Conservation (phyloP, 2,797 vertebrate genomes). For the Caiman crocodilus region DNA sequence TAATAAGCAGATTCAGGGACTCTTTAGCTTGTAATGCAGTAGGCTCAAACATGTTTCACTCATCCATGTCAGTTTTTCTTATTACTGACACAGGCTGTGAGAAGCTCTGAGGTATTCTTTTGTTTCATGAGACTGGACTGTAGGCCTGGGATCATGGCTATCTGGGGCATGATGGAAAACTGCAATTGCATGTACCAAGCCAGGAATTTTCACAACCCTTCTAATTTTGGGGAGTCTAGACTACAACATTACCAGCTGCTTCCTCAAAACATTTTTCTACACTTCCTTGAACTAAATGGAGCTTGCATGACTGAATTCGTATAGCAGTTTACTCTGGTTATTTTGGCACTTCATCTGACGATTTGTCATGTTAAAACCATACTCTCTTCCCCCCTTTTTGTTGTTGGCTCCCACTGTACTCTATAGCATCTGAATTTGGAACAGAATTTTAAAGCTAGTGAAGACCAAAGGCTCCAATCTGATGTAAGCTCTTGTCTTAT, state of each 20-base stretch:
- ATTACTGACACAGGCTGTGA: slow-evolving; percentile 19
- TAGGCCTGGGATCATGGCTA: slow-evolving; percentile 50
- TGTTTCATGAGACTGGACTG: slow-evolving; percentile 37
- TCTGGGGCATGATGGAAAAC: slow-evolving; percentile 69
- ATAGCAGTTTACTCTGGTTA: slow-evolving; percentile 67
- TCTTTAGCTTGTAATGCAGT: slow-evolving; percentile 19
- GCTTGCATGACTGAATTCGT: slow-evolving; percentile 69
- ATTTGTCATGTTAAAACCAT: slow-evolving; percentile 41
- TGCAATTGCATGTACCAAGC: slow-evolving; percentile 58
- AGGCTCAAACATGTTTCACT: neutral
- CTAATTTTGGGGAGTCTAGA: slow-evolving; percentile 68
- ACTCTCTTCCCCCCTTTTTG: slow-evolving; percentile 2
- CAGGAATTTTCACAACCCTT: slow-evolving; percentile 65
- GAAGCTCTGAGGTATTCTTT: slow-evolving; percentile 36
- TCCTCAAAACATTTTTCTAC: slow-evolving; percentile 69
- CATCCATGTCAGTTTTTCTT: slow-evolving; percentile 14
- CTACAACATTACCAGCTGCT: slow-evolving; percentile 74
- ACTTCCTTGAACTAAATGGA: slow-evolving; percentile 70
- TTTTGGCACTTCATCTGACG: slow-evolving; percentile 15
- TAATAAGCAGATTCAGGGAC: neutral
- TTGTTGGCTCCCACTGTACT: slow-evolving; percentile 4
- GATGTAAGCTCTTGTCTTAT: neutral
- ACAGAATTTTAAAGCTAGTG: neutral
- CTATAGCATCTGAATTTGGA: neutral
- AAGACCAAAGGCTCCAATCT: neutral